Evolutionary conservation across 2,888 invertebrate species (phyloP), one percentile per base, ranked within the genome.

Genomic region (Girardia tigrina): DNA sequence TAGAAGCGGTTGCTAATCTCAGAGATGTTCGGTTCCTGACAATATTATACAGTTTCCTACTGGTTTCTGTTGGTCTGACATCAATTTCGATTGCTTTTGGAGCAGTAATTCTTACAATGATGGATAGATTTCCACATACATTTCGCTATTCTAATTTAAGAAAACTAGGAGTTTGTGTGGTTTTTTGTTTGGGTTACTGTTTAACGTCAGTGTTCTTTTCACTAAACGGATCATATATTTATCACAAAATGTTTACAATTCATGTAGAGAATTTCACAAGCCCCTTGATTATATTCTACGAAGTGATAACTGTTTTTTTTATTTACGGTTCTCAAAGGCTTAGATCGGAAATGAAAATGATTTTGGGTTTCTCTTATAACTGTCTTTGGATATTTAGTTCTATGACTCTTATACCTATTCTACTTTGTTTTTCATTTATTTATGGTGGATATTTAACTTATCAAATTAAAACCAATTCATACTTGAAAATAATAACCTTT

Each of bases 321-420:
- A 56, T 56, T 56, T 56, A 56, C 23, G 56, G 56, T 12, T n/a
- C 8, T 12, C n/a, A 56, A 20, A n/a, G 56, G n/a, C 23, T 56
- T 56, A n/a, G 56, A n/a, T 56, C 56, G 6, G 56, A 56, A 56
- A 4, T 56, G 23, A 56, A 56, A 56, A 56, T 56, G 56, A 56
- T 56, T n/a, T n/a, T 56, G 4, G 56, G 56, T 12, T 56, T 56
- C 23, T 20, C 20, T 56, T 56, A 20, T 16, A 56, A 56, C n/a
- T 56, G 56, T 56, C 23, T 56, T 16, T 56, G 56, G 56, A 8
- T 56, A 56, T 56, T 56, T n/a, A 56, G 56, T 16, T n/a, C 20
- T 56, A 56, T 56, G 56, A 56, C 56, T 56, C 4, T 56, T 4
- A 4, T 56, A 20, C 56, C 56, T 20, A 56, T 56, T 6, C 23